phyloP scores from a whole-genome alignment of 2,797 vertebrate genomes.

The Todus mexicanus region DNA sequence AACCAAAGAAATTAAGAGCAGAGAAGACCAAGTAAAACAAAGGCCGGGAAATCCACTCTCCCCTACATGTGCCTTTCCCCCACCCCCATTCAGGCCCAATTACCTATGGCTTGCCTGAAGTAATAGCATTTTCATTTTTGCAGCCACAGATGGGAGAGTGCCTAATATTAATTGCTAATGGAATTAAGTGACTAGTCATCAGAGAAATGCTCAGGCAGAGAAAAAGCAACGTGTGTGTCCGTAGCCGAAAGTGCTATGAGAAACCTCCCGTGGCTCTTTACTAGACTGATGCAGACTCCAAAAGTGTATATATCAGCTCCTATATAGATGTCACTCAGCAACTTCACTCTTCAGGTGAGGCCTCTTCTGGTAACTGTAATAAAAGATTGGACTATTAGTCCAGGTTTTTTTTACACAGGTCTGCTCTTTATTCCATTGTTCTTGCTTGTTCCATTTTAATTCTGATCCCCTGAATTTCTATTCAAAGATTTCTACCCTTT shows the following conservation, averaged over 20 bases:
- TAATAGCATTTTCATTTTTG: background rate
- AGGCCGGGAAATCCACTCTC: background rate
- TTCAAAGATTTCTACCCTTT: background rate
- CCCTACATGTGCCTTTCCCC: too few species aligned
- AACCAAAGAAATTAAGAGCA: background rate
- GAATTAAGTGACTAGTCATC: background rate
- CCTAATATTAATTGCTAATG: background rate
- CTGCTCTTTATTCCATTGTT: background rate
- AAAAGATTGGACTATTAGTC: background rate
- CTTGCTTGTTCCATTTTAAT: background rate
- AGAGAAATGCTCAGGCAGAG: background rate
- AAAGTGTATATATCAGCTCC: background rate
- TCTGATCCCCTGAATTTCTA: background rate
- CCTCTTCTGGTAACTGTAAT: background rate
- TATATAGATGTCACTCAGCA: background rate
- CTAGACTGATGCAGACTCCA: background rate
- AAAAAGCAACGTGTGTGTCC: background rate
- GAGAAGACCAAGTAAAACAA: background rate
- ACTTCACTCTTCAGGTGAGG: background rate
- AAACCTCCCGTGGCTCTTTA: background rate
- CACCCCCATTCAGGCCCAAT: background rate
- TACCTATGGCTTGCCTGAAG: background rate
- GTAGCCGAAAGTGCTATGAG: background rate
- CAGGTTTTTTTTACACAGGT: background rate
- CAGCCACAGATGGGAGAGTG: background rate